Evolutionary conservation across 2,113 vertebrate species (phyloP).

Genomic region (Puffinus mauretanicus): DNA sequence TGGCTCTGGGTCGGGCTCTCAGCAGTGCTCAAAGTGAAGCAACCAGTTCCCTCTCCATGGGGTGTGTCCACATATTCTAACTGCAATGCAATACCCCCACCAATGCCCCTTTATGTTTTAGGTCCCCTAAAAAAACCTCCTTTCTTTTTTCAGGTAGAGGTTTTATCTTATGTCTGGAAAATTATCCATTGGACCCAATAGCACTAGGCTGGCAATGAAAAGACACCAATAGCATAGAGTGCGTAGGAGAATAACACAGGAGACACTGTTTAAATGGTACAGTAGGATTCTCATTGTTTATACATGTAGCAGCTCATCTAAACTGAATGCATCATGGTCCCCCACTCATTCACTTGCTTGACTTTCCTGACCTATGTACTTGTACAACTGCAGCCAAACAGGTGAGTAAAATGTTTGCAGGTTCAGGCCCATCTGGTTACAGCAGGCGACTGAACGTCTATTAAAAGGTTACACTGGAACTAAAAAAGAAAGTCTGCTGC

Average conservation of each 20-base stretch:
- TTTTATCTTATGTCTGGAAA: neutral
- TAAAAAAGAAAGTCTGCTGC: conserved; percentile 3
- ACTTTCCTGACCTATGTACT: neutral
- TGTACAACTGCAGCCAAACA: neutral
- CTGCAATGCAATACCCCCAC: neutral
- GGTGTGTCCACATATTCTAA: neutral
- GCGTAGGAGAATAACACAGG: neutral
- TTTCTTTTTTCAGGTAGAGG: neutral
- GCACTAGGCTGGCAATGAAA: neutral
- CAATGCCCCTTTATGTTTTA: neutral
- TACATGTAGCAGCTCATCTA: neutral
- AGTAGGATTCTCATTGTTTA: neutral
- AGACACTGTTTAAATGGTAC: neutral
- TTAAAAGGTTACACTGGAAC: neutral
- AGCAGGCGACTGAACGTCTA: neutral
- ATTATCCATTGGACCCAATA: neutral
- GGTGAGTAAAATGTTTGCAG: neutral
- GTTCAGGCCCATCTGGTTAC: neutral
- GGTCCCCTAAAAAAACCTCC: fast-evolving
- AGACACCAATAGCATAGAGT: neutral
- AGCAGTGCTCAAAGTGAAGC: neutral
- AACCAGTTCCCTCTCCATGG: neutral
- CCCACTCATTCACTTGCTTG: neutral
- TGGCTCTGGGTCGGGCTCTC: neutral
- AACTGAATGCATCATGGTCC: neutral